These are phyloP conservation scores for Spinus pinus DNA, from an alignment of 2,797 vertebrate species.

Conservation along the genomic window DNA sequence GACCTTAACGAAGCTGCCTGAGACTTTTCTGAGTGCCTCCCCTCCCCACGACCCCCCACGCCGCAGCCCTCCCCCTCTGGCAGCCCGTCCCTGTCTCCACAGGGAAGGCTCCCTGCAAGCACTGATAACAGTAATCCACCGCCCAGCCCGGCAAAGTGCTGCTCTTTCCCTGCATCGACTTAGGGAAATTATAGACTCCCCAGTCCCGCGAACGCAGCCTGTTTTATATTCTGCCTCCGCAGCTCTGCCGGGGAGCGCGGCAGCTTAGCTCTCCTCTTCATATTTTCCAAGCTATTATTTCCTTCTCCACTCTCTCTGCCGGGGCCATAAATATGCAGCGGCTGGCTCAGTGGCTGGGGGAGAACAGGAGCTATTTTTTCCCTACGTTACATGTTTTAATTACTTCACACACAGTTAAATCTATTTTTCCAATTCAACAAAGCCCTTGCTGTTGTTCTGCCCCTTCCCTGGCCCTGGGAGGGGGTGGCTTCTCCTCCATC, in stretches of 20 bases:
- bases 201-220: slow-evolving; percentile 35
- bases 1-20: background rate
- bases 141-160: background rate
- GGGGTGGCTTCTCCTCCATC: background rate
- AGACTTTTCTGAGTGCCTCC: background rate
- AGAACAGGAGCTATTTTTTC: slow-evolving; percentile 73
- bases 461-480: background rate
- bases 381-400: slow-evolving; percentile 67
- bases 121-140: slow-evolving; percentile 33
- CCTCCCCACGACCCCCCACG: fast-evolving
- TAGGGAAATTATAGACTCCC: slow-evolving; percentile 43
- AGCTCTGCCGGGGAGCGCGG: slow-evolving; percentile 65
- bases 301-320: slow-evolving; percentile 56
- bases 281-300: slow-evolving; percentile 73
- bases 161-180: slow-evolving; percentile 47
- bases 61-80: background rate
- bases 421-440: slow-evolving; percentile 56
- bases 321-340: slow-evolving; percentile 78
- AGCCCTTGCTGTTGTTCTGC: slow-evolving; percentile 38
- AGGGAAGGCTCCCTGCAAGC: background rate
- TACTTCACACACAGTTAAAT: slow-evolving; percentile 68
- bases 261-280: slow-evolving; percentile 76
- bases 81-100: background rate
- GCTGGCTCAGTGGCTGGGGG: slow-evolving; percentile 58
- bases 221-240: slow-evolving; percentile 75